Conservation (phyloP, 2,113 vertebrate genomes). For the Bos javanicus region DNA sequence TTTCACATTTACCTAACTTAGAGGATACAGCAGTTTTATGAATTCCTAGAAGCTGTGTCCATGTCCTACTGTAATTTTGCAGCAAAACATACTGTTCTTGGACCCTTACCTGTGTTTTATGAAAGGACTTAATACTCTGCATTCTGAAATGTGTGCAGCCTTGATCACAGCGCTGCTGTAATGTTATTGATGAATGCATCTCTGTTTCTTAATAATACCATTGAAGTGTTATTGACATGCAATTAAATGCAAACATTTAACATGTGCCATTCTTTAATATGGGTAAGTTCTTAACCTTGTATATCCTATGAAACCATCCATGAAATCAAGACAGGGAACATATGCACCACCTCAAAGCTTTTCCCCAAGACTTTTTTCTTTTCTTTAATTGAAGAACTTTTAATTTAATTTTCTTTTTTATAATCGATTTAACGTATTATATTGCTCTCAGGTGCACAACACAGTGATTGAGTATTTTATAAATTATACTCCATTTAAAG, state of each 20-base stretch:
- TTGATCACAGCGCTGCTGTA: neutral
- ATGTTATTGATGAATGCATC: neutral
- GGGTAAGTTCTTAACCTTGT: rapidly evolving
- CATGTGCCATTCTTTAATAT: neutral
- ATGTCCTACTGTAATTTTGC: neutral
- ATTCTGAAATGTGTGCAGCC: neutral
- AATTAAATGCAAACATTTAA: neutral
- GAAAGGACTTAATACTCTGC: neutral
- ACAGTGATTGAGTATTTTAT: neutral
- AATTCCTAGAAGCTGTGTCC: neutral
- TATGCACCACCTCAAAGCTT: neutral
- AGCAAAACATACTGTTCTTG: neutral
- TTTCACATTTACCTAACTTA: neutral
- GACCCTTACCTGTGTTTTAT: neutral
- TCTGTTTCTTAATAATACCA: neutral
- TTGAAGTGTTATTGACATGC: neutral
- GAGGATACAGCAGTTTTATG: neutral
- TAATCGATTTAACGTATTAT: neutral
- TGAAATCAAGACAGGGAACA: neutral
- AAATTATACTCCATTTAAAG: neutral
- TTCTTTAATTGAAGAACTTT: neutral
- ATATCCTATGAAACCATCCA: no score
- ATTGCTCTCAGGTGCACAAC: neutral
- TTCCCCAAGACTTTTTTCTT: neutral
- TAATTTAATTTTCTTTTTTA: neutral